Conservation (phyloP, 2,888 invertebrate genomes). For the Minunthozetes semirufus region DNA sequence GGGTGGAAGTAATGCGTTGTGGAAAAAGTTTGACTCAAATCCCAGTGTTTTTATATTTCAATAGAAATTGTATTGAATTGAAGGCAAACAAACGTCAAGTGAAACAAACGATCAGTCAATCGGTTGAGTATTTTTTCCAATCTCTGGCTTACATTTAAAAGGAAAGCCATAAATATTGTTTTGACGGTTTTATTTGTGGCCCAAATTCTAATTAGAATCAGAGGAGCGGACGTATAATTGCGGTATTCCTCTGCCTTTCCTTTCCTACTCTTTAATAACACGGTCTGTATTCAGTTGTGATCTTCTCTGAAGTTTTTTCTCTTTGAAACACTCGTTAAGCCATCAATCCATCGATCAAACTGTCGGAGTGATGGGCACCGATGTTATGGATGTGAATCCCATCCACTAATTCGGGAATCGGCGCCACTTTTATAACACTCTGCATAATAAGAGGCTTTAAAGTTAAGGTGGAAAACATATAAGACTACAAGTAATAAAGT, state of each 20-base stretch:
- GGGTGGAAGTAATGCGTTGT: background rate
- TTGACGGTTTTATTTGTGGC: conserved; percentile 28
- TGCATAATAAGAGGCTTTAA: background rate
- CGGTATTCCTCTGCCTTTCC: background rate
- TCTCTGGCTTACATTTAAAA: too few relatives aligned
- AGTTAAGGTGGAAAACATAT: conserved; percentile 14
- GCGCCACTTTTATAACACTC: conserved; percentile 25
- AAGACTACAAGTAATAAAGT: conserved; percentile 25
- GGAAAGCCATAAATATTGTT: background rate
- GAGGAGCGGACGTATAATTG: conserved; percentile 19
- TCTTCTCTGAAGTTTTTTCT: background rate
- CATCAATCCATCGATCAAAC: conserved; percentile 17
- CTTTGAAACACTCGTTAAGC: background rate
- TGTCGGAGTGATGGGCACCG: background rate
- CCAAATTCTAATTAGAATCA: conserved; percentile 10
- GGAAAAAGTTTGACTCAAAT: too few relatives aligned
- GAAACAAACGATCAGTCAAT: too few relatives aligned
- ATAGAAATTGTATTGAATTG: too few relatives aligned
- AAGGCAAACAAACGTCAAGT: too few relatives aligned
- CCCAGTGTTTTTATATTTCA: too few relatives aligned
- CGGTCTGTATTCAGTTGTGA: background rate
- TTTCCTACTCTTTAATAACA: background rate
- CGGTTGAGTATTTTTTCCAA: too few relatives aligned
- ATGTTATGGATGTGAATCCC: background rate
- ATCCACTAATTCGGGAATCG: conserved; percentile 11